Conservation (phyloP, 2,797 vertebrate species). For the Dendrocincla tyrannina region DNA sequence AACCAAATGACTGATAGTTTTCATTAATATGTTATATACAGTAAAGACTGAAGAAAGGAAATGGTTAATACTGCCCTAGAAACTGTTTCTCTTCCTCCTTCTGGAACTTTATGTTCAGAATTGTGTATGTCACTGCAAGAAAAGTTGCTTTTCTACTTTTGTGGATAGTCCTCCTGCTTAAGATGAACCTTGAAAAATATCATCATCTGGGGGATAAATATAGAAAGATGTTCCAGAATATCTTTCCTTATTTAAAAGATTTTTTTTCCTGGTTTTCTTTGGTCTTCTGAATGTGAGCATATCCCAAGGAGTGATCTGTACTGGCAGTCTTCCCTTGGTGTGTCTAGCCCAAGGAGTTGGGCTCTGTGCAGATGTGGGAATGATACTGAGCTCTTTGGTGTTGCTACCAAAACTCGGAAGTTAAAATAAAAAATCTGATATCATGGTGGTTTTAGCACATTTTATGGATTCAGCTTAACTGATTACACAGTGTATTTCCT, state of each 20-base stretch:
- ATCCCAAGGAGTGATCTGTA: background rate
- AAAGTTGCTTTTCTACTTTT: background rate
- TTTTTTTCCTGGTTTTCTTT: background rate
- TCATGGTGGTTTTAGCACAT: background rate
- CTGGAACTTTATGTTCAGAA: background rate
- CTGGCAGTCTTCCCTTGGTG: background rate
- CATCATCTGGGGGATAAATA: background rate
- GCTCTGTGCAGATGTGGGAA: background rate
- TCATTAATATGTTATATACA: background rate
- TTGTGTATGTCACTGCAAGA: background rate
- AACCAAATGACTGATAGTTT: rapidly evolving
- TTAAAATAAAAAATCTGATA: background rate
- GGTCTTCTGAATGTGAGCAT: background rate
- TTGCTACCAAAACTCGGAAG: background rate
- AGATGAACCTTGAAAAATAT: background rate
- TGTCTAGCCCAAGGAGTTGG: background rate
- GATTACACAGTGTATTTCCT: background rate
- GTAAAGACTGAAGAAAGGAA: background rate
- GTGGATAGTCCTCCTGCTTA: background rate
- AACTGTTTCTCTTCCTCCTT: background rate
- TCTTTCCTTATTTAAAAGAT: background rate
- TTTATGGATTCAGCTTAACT: background rate
- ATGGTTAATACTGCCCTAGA: background rate
- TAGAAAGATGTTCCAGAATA: background rate
- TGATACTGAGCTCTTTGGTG: background rate